A percentile compares a stretch with the other conserved stretches of the same genome.
phyloP scores from a whole-genome alignment of 2,797 vertebrate genomes.

The Hydrophis major region DNA sequence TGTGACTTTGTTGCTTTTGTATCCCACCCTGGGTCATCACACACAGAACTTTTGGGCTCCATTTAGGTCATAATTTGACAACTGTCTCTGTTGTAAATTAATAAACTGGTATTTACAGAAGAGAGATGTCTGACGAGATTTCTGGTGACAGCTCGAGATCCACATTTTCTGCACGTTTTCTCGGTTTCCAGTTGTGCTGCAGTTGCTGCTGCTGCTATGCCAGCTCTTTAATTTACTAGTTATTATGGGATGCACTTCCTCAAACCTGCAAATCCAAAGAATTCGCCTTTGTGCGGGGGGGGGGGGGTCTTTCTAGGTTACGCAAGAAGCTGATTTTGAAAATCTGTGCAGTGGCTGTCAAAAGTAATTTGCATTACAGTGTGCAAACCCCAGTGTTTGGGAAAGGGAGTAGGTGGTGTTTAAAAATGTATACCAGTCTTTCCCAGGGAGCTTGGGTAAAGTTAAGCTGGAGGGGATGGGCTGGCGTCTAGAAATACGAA shows the following conservation, averaged over 20 bases:
- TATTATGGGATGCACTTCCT: not conserved
- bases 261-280: not conserved
- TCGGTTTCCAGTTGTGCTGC: not conserved
- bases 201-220: not conserved
- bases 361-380: not conserved
- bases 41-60: not conserved
- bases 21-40: too few relatives aligned
- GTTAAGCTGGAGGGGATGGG: not conserved
- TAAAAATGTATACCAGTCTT: not conserved
- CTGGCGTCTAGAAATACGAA: not conserved
- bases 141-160: not conserved
- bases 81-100: not conserved
- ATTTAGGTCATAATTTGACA: fast-evolving
- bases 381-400: not conserved
- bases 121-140: not conserved
- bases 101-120: not conserved
- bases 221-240: not conserved
- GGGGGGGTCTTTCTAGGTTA: not conserved
- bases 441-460: not conserved
- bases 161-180: not conserved
- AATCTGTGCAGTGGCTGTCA: not conserved
- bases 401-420: not conserved
- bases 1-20: too few relatives aligned
- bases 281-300: not conserved
- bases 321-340: not conserved